These are phyloP conservation scores for Drosophila oshimai DNA, from an alignment of 1,140 invertebrate species.

Conservation along the genomic window DNA sequence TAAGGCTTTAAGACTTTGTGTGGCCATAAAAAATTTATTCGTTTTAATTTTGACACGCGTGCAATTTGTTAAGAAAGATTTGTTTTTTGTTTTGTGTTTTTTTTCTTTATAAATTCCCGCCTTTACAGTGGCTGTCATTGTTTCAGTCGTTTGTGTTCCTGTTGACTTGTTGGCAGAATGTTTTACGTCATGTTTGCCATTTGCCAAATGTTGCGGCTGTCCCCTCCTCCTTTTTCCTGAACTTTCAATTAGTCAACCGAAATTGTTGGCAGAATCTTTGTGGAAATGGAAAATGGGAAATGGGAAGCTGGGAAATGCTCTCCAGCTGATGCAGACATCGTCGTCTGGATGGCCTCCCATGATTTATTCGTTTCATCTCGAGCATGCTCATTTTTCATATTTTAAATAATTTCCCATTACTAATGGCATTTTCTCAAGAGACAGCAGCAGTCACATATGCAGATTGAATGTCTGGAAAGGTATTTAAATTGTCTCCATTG, in stretches of 20 bases:
- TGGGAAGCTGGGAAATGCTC: background rate
- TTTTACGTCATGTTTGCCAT: constrained; percentile 74
- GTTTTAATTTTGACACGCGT: constrained; percentile 72
- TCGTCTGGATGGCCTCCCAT: constrained; percentile 22
- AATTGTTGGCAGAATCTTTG: constrained; percentile 21
- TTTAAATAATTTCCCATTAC: constrained; percentile 36
- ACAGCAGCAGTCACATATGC: background rate
- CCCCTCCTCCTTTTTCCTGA: background rate
- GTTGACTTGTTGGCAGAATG: constrained; percentile 48
- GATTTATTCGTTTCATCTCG: constrained; percentile 38
- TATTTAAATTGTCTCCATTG: background rate
- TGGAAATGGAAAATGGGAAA: no score
- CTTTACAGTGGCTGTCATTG: constrained; percentile 43
- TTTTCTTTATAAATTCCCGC: constrained; percentile 7
- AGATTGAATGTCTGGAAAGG: background rate
- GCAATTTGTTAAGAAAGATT: constrained; percentile 69
- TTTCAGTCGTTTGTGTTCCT: constrained; percentile 25
- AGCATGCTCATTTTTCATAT: constrained; percentile 15
- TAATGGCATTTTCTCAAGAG: constrained; percentile 6
- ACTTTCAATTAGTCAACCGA: constrained; percentile 42
- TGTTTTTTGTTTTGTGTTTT: constrained; percentile 38
- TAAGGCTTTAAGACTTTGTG: constrained; percentile 1
- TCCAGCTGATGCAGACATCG: constrained; percentile 38
- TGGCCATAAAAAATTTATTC: constrained; percentile 68
- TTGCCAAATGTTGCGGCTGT: constrained; percentile 47